phyloP scores from a whole-genome alignment of 2,888 invertebrate species.

The Drosophila rubida region DNA sequence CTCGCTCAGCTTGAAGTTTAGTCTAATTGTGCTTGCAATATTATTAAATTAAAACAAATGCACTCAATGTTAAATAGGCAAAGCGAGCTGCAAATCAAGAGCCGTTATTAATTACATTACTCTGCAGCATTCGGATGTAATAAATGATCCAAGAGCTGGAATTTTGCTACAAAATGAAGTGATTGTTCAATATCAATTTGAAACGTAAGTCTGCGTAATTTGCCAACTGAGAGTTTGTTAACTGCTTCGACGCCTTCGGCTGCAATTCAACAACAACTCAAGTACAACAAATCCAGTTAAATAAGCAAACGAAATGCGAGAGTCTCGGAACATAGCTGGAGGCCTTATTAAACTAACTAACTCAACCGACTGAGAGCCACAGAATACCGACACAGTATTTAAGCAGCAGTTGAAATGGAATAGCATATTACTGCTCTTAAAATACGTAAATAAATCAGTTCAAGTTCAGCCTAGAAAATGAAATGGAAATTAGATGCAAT shows the following conservation, averaged over 20 bases:
- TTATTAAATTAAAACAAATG: too few species aligned
- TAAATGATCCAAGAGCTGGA: background rate
- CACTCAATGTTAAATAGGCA: background rate
- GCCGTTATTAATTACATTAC: conserved; percentile 30
- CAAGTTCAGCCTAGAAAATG: conserved; percentile 5
- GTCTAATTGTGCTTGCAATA: too few species aligned
- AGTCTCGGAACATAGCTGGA: background rate
- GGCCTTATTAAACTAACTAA: conserved; percentile 6
- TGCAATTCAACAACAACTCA: conserved; percentile 23
- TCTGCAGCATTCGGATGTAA: background rate
- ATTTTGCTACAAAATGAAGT: conserved; percentile 5
- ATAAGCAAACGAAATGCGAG: conserved; percentile 7
- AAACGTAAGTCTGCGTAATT: conserved; percentile 16
- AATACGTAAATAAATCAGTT: background rate
- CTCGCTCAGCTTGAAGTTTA: background rate
- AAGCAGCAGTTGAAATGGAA: background rate
- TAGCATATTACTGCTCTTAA: background rate
- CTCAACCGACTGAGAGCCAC: too few species aligned
- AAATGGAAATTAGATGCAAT: conserved; percentile 19
- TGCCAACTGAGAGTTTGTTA: conserved; percentile 22
- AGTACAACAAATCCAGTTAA: conserved; percentile 23
- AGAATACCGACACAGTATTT: background rate
- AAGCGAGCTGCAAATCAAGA: background rate
- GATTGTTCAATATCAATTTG: conserved; percentile 20
- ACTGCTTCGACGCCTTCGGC: conserved; percentile 18